These are phyloP conservation scores for Myocastor coypus DNA, from an alignment of 2,113 vertebrate species.

Conservation along the genomic window DNA sequence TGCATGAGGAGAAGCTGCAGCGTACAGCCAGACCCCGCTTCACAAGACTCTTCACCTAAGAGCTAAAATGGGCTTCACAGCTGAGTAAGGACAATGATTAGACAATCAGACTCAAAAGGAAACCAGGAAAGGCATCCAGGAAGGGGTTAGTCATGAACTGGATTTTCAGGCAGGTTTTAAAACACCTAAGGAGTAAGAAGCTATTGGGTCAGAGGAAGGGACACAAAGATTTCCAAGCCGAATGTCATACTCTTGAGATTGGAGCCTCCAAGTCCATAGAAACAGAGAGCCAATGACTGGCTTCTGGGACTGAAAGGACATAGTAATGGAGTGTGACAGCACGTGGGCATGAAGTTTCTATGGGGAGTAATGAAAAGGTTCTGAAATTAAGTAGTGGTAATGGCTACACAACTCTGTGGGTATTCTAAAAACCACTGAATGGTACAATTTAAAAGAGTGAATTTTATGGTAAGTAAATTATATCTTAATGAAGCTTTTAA, in stretches of 20 bases:
- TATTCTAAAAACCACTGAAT: neutral
- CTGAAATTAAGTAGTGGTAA: constrained; percentile 5
- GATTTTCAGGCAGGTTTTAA: neutral
- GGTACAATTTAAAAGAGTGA: neutral
- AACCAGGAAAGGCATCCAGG: neutral
- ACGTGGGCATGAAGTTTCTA: neutral
- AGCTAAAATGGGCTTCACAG: neutral
- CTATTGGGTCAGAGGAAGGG: neutral
- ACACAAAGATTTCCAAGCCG: neutral
- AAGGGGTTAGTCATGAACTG: neutral
- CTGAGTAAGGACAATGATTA: neutral
- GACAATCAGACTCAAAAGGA: neutral
- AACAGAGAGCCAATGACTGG: neutral
- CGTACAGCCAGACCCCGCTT: neutral
- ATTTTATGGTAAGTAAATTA: constrained; percentile 45
- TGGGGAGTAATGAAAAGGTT: neutral
- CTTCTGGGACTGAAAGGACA: neutral
- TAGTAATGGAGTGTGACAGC: neutral
- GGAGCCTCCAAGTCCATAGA: neutral
- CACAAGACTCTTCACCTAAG: neutral
- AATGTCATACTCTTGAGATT: neutral
- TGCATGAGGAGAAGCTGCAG: neutral
- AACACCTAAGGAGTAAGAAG: neutral
- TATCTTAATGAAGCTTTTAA: constrained; percentile 21
- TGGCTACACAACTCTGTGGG: neutral